Base-by-base conservation (phyloP, 2,888 invertebrate genomes). In the Monoplex corrugatus region DNA sequence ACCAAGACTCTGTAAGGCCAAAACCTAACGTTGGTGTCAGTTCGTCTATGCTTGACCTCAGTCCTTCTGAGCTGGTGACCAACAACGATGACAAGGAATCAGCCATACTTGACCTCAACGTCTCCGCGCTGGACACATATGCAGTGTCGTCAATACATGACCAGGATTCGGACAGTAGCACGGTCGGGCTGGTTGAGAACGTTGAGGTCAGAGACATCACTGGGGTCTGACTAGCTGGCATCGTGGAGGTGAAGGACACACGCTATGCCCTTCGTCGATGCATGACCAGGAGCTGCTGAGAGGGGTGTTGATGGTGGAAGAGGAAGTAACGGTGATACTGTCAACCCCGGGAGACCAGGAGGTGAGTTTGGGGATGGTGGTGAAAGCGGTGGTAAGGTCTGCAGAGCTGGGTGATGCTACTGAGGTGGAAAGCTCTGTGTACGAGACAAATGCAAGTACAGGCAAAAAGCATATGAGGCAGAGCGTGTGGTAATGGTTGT, bases 381-480 rank as follows among this genome's bases (percentile, higher is more conserved):
- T 84, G 38, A 45, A 13, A 32, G 32, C 3, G 84, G 35, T 57
- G 57, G n/a, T 2, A 35, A 28, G 8, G 57, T 57, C 57, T 19
- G 32, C 23, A 2, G 35, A 57, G 38, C 19, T 57, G 84, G 50
- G 23, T 35, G 57, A 32, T 8, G 50, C 57, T 23, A 57, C 5
- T 38, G 57, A 84, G 84, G 57, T 84, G 16, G 84, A 23, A 35
- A 84, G 84, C 19, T 28, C 84, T 84, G 57, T 19, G 57, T 13
- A 57, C 13, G 35, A 50, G 8, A 78, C 19, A 50, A 6, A 44
- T 0, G n/a, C 2, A 44, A 35, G 23, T 32, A 32, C 5, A 38
- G 19, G 28, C 19, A 28, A 23, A 68, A n/a, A n/a, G 28, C 23
- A 68, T n/a, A 68, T 28, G 23, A n/a, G 23, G 57, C 57, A 57